These are phyloP conservation scores for Coecobrya sp. DNA, from an alignment of 2,888 invertebrate genomes.

Conservation along the genomic window DNA sequence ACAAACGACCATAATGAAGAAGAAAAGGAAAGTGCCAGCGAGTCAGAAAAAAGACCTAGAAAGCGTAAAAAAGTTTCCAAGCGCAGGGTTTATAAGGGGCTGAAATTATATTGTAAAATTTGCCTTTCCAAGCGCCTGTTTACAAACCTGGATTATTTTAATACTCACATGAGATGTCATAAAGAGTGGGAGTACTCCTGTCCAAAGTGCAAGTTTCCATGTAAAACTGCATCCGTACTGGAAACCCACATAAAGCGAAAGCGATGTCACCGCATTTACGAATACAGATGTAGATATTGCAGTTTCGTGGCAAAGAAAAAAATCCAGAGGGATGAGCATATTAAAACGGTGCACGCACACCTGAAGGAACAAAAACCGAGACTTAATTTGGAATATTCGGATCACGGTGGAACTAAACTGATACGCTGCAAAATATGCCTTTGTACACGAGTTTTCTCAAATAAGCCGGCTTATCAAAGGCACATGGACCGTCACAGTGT, in stretches of 20 bases:
- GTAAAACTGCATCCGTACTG: neutral
- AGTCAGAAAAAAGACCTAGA: too few species aligned
- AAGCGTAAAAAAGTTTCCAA: too few species aligned
- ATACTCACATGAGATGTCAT: neutral
- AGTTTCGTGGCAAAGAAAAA: neutral
- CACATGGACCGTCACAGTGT: neutral
- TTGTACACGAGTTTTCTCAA: neutral
- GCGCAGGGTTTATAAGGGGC: neutral
- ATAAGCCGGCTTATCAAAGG: neutral
- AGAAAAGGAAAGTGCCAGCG: too few species aligned
- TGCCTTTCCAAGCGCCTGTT: neutral
- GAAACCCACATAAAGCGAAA: neutral
- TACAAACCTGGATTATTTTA: neutral
- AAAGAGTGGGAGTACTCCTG: neutral
- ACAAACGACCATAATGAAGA: too few species aligned
- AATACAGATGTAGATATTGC: slow-evolving; percentile 6
- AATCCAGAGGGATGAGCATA: neutral
- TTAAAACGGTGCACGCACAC: too few species aligned
- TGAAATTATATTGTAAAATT: neutral
- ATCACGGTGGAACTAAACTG: neutral
- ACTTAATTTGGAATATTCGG: too few species aligned
- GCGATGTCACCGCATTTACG: neutral
- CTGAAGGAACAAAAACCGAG: too few species aligned
- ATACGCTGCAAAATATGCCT: neutral
- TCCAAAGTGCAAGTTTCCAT: slow-evolving; percentile 42